Base-by-base conservation (phyloP, 2,113 vertebrate genomes). In the Passer domesticus region DNA sequence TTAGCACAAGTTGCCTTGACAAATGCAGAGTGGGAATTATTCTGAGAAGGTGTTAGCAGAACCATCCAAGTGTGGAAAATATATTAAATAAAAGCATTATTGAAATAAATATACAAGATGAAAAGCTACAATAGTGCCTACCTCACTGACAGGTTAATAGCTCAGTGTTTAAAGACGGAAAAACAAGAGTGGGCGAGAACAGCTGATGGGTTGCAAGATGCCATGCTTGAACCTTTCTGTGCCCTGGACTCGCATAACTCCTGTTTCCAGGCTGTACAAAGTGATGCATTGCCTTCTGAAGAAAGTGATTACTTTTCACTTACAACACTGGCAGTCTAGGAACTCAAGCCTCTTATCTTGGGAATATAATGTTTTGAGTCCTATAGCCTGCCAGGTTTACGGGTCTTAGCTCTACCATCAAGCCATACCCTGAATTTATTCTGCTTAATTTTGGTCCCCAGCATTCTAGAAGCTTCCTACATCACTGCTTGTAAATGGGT, bases 51-150 rank as follows among this genome's bases (percentile, higher is more conserved):
- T 67, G 41, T 68, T 89, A 87, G 31, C 27, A 89, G 69, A 91
- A 82, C 41, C 49, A 82, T 46, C 62, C 52, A 93, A 87, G 69
- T 75, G 69, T 75, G 28, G 60, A 31, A 95, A 93, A 95, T 64
- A 89, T n/a, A 90, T 89, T 84, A 86, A 92, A 84, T 81, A 84
- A 89, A 83, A 82, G 31, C 44, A 56, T 94, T 82, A 89, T 72
- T 75, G 83, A 92, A 92, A 94, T 90, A 92, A 86, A 91, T 87
- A 80, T 16, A 74, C 0, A 3, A 78, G 73, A 44, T 75, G 27
- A 86, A 94, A 90, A 87, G 64, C 52, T 90, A 86, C 90, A 77
- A 28, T n/a, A 81, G 60, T 39, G 86, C 39, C 44, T 59, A 55
- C 39, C 39, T 74, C 64, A 47, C 24, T 56, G 80, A 72, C 39